Percentiles rank a stretch among this genome's conserved stretches.
These are phyloP conservation scores for Sylvilagus bachmani DNA, from an alignment of 2,113 vertebrate species.

Conservation along the genomic window DNA sequence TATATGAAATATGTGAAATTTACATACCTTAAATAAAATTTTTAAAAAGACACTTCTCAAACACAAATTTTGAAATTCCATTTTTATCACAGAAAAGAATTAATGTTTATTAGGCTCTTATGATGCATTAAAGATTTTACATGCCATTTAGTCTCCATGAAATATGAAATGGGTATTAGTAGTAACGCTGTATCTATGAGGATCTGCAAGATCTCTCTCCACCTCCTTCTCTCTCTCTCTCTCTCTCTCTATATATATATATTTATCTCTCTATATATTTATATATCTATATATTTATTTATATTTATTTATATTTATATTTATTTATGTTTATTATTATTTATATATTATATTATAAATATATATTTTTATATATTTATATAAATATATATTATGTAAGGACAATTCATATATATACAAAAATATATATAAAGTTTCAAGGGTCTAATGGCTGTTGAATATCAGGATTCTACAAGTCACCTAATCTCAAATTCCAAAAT, in stretches of 20 bases:
- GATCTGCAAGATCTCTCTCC: not conserved
- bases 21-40: no score
- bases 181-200: not conserved
- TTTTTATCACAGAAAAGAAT: not conserved
- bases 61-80: not conserved
- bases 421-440: not conserved
- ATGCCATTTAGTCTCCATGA: not conserved
- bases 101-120: constrained; percentile 29
- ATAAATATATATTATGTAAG: no score
- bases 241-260: no score
- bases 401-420: not conserved
- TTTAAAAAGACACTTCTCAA: not conserved
- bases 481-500: not conserved
- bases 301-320: no score
- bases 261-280: no score
- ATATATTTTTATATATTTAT: no score
- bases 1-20: no score
- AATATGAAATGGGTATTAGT: not conserved
- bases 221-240: no score
- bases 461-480: not conserved
- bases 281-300: no score
- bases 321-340: no score
- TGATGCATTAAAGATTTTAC: not conserved
- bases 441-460: not conserved
- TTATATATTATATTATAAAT: no score